Evolutionary conservation across 2,888 invertebrate species (phyloP), one percentile per base, ranked within the genome.

Genomic region (Trilocha varians): DNA sequence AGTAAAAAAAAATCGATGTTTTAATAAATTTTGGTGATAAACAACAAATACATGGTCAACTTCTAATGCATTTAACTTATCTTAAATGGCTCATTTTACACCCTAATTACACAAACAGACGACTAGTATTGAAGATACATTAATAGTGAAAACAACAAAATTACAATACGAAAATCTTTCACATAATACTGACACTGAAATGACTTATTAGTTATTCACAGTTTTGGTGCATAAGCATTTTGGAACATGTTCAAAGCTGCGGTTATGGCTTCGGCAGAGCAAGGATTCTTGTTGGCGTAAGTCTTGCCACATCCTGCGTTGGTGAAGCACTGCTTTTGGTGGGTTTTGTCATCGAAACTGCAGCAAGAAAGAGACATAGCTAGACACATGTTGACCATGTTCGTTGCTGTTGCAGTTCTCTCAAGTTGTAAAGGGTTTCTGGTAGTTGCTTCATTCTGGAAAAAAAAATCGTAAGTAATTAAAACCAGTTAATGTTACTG

Each of bases 351-450:
- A 1, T 46, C 41, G 5, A 52, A 45, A 32, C 55, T 57, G 45
- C 83, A 82, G 57, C 83, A 83, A 2, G 67, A 58, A 0, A 83
- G 52, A 34, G 77, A 62, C 1, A 76, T 72, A 11, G 76, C 70
- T 35, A 70, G 70, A 47, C 83, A 83, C 43, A 53, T 52, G 2
- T 52, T 55, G 1, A 68, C 66, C 5, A 49, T 16, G 5, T 41
- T 49, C 4, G 41, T 34, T 1, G 18, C 15, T 3, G 45, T n/a
- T 25, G 18, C 18, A 11, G 43, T 11, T 34, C 35, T 14, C 39
- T 40, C 15, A 53, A 55, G 9, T 15, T 42, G n/a, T n/a, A n/a
- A n/a, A 5, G 65, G 62, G 9, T 58, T 54, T 37, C 42, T 34
- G 16, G 62, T 53, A 38, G 62, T 52, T 5, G 38, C 37, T 45